Evolutionary conservation across 2,797 vertebrate genomes (phyloP), one percentile per base, ranked within the genome.

Genomic region (Schizothorax lantsangensis): DNA sequence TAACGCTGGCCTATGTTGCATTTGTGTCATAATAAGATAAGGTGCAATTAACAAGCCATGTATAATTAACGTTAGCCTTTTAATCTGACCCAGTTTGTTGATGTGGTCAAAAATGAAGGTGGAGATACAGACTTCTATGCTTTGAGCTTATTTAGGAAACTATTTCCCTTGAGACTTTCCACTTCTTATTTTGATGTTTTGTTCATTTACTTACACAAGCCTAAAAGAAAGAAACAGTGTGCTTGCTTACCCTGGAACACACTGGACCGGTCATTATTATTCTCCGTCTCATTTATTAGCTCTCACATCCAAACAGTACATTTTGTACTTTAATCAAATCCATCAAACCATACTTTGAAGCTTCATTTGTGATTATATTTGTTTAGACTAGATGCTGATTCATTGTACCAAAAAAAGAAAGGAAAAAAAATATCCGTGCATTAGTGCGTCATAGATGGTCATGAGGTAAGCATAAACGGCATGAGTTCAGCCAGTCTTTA

Each of bases 11-110:
- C 43, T 45, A 45, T 45, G 9, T 45, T 11, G 43, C 43, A 90
- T 93, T 92, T 93, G 91, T 94, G 93, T 92, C 87, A 88, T 92
- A 92, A 90, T 87, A 83, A 89, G 89, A 89, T 90, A 86, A 88
- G 87, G 92, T 88, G 91, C 92, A 93, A 94, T 93, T 93, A 93
- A 93, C 79, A 92, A 86, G 91, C 88, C 86, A 92, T 91, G 88
- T 88, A 88, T 89, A 87, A 90, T 95, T 93, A 92, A 87, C 87
- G 85, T 90, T 91, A 64, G 88, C 71, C 89, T 91, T 90, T 92
- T 85, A 88, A 72, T 83, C 68, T 89, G 91, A 91, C 92, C 91
- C 83, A 92, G 87, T 93, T 94, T 86, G 90, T n/a, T 68, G 14
- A 79, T 86, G 85, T 12, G 85, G 90, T 92, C 88, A 74, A 59